Base-by-base conservation (phyloP, 1,140 invertebrate genomes). In the Lepidurus couesii region DNA sequence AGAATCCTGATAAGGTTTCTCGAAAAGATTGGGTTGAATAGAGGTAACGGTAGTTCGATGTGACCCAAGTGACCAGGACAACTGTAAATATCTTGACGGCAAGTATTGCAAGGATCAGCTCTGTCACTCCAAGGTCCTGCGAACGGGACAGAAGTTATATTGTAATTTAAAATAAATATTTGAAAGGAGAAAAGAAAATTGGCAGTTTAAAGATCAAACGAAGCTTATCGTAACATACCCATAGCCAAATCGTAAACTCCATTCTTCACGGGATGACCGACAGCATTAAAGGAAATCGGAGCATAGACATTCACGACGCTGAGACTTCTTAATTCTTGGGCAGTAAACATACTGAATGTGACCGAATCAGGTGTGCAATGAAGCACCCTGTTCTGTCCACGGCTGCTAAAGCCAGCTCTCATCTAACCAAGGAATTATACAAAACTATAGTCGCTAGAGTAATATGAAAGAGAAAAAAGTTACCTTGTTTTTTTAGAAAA, bases 1-100 rank as follows among this genome's bases (percentile, higher is more conserved):
- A 95, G 86, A 21, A 95, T 82, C 0, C 86, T 88, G 79, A 87
- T 90, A 16, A 97, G 86, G 73, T 88, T 87, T 84, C 91, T 92
- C 75, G 94, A 92, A 83, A 96, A 95, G 44, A 99, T 82, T 5
- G 97, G 96, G 89, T 99, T 98, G 73, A 95, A 91, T 1, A 97
- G 92, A 8, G 94, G 90, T 5, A 98, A 84, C 4, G 95, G 93
- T n/a, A 99, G 86, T 79, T 92, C 91, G 80, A 99, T 97, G 83
- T 98, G 94, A 0, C 97, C 97, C 86, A 97, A 92, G 86, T 99
- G 98, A 5, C 98, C 97, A 1, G 91, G 89, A 86, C 97, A 99
- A 79, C 90, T 86, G 11, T 86, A 81, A n/a, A 87, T 82, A 80
- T 86, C 88, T 79, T 91, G 88, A 7, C 89, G 87, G 86, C 97